Base-by-base conservation (phyloP, 2,113 vertebrate species). In the Rynchops niger region DNA sequence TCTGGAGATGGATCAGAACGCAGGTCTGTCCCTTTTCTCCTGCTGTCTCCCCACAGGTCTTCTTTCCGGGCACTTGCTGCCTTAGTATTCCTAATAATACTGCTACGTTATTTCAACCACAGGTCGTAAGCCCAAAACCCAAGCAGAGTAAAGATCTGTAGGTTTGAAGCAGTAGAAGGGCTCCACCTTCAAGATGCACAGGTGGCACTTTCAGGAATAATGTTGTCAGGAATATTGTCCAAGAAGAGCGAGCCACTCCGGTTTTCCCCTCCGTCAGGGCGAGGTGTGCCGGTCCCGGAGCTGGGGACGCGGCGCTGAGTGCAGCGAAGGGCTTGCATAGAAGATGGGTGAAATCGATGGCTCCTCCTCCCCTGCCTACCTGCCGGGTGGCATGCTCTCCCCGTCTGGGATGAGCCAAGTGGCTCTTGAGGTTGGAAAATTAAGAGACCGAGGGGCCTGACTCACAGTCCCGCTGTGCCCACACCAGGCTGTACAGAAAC, bases 391-490 rank as follows among this genome's bases (percentile, higher is more conserved):
- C 91, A 87, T 80, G 83, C 45, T 78, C 62, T 67, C n/a, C 71
- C 69, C 11, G 2, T 63, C 55, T 0, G 0, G 50, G 62, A 81
- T 62, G 45, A 82, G 55, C 72, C 56, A 58, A 18, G 42, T 83
- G 59, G 43, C 47, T 91, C 34, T 38, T 87, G 92, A 76, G 77
- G 86, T 43, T 94, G 91, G 91, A 93, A 96, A 96, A 96, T 74
- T 26, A 81, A 67, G 83, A 79, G 47, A 71, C 13, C 21, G 3
- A 86, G 43, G 61, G 56, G 12, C 40, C 65, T 96, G 93, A 95
- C 86, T 96, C 95, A 96, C 13, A 9, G 56, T 58, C 72, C 27
- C 17, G 8, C 81, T 91, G 66, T 92, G 42, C 59, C 59, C 83
- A 70, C 91, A 87, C 56, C 15, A n/a, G 76, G 34, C 45, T 15